Base-by-base conservation (phyloP, 1,140 invertebrate genomes). In the Trichonephila inaurata region DNA sequence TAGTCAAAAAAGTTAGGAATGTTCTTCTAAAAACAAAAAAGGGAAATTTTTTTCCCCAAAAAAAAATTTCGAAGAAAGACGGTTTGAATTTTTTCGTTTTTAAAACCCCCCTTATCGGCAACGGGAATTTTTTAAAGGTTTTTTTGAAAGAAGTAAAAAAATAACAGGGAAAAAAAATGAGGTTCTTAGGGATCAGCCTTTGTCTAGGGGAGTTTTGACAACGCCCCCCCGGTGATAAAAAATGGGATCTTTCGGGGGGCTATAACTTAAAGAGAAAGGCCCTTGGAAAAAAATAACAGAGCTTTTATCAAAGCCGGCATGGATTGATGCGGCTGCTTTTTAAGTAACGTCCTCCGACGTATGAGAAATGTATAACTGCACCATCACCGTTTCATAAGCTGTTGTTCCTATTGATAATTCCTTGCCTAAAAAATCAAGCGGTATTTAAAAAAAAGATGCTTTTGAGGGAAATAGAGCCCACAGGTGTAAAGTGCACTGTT, bases 151-250 rank as follows among this genome's bases (percentile, higher is more conserved):
- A 72, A 58, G 18, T 18, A 72, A 66, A 24, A 33, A 66, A 60
- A 33, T 1, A 69, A 89, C 12, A 40, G 1, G 14, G 87, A 28
- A 19, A 87, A n/a, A 89, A 69, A 89, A 69, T 21, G 18, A 89
- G 60, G 40, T 44, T 89, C 58, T 19, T 60, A 87, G 66, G 87
- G 62, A 62, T 64, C 62, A 89, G 87, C 87, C 87, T 58, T 69
- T 58, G 89, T 90, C 89, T 90, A 90, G 89, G 69, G 24, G n/a
- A 18, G 69, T 64, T 72, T n/a, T 61, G 61, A 90, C 89, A 69
- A 77, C 69, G 89, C 81, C 89, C 81, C n/a, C n/a, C n/a, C n/a
- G 69, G 89, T 10, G 89, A 77, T 90, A 90, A 60, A 90, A 90
- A 90, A n/a, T 90, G 81, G 64, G n/a, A 69, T 77, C 72, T 81